Percentiles rank a stretch among this genome's conserved stretches.
Evolutionary conservation across 2,113 vertebrate species (phyloP).

Genomic region (Struthidea cinerea): DNA sequence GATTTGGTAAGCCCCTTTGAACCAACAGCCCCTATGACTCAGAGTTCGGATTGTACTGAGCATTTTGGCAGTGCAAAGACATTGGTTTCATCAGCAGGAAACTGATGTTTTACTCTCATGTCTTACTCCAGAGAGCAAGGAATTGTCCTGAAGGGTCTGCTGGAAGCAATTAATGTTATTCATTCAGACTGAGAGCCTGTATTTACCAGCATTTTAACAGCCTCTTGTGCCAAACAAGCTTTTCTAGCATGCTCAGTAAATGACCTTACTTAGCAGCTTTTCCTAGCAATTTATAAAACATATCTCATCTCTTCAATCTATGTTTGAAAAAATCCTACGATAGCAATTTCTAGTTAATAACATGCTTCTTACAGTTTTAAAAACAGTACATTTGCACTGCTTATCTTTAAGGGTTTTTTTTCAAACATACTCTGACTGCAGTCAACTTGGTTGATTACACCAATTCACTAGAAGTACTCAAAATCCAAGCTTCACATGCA

Average conservation of each 20-base stretch:
- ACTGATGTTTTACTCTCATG: not conserved
- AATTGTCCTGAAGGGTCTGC: not conserved
- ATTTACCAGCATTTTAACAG: not conserved
- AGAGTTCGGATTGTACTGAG: not conserved
- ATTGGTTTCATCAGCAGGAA: not conserved
- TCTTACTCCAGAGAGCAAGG: not conserved
- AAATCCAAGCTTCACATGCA: not conserved
- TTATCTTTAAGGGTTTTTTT: not conserved
- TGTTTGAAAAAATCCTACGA: not conserved
- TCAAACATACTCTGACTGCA: not conserved
- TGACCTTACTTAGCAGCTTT: not conserved
- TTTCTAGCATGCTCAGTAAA: not conserved
- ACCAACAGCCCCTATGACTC: not conserved
- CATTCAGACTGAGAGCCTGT: not conserved
- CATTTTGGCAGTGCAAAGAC: not conserved
- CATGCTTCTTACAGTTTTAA: not conserved
- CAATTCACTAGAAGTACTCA: not conserved
- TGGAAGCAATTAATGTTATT: not conserved
- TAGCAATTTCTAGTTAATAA: not conserved
- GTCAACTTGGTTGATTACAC: not conserved
- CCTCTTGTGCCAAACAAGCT: not conserved
- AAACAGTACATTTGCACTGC: not conserved
- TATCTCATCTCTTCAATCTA: not conserved
- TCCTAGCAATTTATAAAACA: not conserved
- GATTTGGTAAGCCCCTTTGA: not conserved